Conservation (phyloP, 2,797 vertebrate genomes). For the Bovichtus variegatus region DNA sequence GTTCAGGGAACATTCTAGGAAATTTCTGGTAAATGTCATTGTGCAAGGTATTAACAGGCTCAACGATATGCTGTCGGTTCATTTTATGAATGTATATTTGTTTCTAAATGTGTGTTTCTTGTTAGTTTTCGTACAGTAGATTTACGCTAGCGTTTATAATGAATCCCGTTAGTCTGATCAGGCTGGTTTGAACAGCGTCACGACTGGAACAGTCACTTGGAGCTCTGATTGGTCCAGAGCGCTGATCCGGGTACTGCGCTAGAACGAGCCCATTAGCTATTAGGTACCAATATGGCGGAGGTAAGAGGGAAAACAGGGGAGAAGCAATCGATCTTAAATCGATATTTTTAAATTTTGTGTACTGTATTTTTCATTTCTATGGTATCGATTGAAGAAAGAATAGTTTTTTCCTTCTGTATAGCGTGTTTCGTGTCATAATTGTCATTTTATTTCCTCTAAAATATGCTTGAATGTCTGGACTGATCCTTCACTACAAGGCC, state of each 20-base stretch:
- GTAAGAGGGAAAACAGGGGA: constrained; percentile 94
- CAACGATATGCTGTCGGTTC: background rate
- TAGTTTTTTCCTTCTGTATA: constrained; percentile 50
- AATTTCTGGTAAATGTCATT: constrained; percentile 13
- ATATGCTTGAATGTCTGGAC: constrained; percentile 76
- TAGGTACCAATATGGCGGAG: constrained; percentile 99
- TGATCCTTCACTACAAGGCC: constrained; percentile 85
- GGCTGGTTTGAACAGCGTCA: constrained; percentile 76
- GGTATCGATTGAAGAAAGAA: constrained; percentile 67
- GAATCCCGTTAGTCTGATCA: constrained; percentile 40
- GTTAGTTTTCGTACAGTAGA: background rate
- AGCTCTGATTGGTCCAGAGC: constrained; percentile 88
- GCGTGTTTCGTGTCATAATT: constrained; percentile 54
- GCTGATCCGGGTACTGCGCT: constrained; percentile 92
- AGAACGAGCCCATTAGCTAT: constrained; percentile 90
- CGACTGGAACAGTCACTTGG: constrained; percentile 72
- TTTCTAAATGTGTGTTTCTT: background rate
- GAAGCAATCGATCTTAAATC: constrained; percentile 87
- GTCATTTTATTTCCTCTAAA: constrained; percentile 57
- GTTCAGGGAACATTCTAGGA: constrained; percentile 3
- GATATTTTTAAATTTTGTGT: constrained; percentile 71
- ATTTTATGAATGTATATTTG: background rate
- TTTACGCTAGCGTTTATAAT: background rate
- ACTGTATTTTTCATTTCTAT: constrained; percentile 49
- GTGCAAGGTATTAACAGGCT: background rate